phyloP scores from a whole-genome alignment of 2,888 invertebrate species.

The Keiferia lycopersicella region DNA sequence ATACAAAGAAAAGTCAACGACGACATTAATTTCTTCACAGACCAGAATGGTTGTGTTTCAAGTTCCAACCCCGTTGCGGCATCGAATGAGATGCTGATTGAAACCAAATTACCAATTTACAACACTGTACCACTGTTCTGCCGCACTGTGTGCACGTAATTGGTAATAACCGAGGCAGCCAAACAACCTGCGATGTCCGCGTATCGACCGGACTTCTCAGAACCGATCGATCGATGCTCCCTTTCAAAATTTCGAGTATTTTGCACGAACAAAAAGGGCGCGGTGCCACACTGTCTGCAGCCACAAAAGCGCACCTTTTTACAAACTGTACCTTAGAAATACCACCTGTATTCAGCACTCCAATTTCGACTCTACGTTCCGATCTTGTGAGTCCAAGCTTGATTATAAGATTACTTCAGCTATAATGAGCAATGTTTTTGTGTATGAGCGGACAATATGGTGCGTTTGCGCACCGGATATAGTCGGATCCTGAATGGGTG shows the following conservation, averaged over 20 bases:
- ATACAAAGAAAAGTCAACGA: constrained; percentile 2
- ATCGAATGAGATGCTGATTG: constrained; percentile 20
- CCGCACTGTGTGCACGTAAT: constrained; percentile 22
- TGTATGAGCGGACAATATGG: constrained; percentile 68
- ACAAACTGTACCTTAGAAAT: constrained; percentile 70
- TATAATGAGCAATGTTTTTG: constrained; percentile 68
- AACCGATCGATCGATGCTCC: constrained; percentile 59
- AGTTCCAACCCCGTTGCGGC: constrained; percentile 16
- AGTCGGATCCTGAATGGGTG: constrained; percentile 61
- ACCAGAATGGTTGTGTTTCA: background rate
- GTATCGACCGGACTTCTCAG: constrained; percentile 51
- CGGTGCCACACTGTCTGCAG: constrained; percentile 77
- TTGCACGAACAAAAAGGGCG: constrained; percentile 68
- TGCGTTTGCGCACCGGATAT: constrained; percentile 68
- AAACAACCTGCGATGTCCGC: constrained; percentile 21
- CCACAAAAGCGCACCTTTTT: constrained; percentile 72
- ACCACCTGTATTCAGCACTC: constrained; percentile 50
- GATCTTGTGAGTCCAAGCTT: constrained; percentile 44
- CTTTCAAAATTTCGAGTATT: constrained; percentile 58
- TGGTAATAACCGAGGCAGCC: constrained; percentile 24
- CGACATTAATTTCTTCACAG: constrained; percentile 15
- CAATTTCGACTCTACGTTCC: constrained; percentile 49
- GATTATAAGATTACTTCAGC: constrained; percentile 42
- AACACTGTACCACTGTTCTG: constrained; percentile 23
- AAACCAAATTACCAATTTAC: constrained; percentile 31